phyloP scores from a whole-genome alignment of 2,888 invertebrate species.

The Eulithis prunata region DNA sequence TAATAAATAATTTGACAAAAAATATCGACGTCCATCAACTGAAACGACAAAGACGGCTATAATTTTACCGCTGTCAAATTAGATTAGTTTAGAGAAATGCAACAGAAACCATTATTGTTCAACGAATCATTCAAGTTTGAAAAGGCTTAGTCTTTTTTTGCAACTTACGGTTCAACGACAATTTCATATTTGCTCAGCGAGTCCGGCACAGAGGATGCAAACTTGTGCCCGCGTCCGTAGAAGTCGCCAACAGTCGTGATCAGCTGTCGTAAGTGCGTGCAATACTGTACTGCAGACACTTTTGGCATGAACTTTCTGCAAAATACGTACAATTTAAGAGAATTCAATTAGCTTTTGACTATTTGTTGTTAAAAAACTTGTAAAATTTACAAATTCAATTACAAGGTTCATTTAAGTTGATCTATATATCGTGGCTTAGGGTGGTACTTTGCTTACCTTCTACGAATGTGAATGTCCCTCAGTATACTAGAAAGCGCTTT shows the following conservation, averaged over 20 bases:
- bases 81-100: too few species aligned
- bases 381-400: too few species aligned
- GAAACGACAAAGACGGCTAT: too few species aligned
- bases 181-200: constrained; percentile 90
- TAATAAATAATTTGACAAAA: too few species aligned
- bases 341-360: background rate
- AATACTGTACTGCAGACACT: constrained; percentile 94
- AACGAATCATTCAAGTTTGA: too few species aligned
- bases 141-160: too few species aligned
- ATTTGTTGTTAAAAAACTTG: background rate
- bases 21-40: too few species aligned
- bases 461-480: constrained; percentile 91
- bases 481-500: constrained; percentile 93
- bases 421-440: background rate
- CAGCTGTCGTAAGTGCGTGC: constrained; percentile 91
- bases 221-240: constrained; percentile 80
- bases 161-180: constrained; percentile 93
- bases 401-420: too few species aligned
- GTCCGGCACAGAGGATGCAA: constrained; percentile 89
- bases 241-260: constrained; percentile 93
- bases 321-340: constrained; percentile 37
- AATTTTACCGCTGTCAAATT: too few species aligned
- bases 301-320: constrained; percentile 95
- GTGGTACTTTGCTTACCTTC: constrained; percentile 83
- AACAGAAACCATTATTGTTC: too few species aligned